These are phyloP conservation scores for Oligia strigilis DNA, from an alignment of 2,888 invertebrate genomes.

Conservation along the genomic window DNA sequence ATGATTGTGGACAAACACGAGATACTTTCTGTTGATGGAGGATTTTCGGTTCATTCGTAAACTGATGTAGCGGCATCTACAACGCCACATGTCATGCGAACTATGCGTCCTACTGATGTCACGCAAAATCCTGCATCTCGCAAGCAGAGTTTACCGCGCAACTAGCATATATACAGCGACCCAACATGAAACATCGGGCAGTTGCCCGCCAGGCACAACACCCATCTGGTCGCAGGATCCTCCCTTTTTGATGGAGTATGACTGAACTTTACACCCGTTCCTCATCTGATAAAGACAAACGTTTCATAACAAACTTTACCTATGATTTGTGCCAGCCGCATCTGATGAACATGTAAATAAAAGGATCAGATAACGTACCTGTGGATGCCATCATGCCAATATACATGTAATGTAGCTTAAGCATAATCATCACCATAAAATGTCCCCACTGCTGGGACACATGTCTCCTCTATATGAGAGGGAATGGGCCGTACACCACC, in stretches of 20 bases:
- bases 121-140: too few relatives aligned
- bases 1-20: neutral
- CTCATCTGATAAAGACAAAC: neutral
- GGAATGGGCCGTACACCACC: neutral
- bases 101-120: too few relatives aligned
- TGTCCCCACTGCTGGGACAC: neutral
- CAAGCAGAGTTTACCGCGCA: too few relatives aligned
- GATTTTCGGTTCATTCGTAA: neutral
- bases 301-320: neutral
- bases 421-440: too few relatives aligned
- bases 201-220: too few relatives aligned
- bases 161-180: too few relatives aligned
- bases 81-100: too few relatives aligned
- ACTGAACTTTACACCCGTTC: too few relatives aligned
- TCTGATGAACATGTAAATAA: neutral
- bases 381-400: neutral
- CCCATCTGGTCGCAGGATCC: too few relatives aligned
- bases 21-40: neutral
- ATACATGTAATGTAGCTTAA: neutral
- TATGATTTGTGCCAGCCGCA: neutral
- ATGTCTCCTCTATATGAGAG: neutral
- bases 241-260: too few relatives aligned
- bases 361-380: neutral
- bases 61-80: too few relatives aligned
- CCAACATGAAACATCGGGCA: too few relatives aligned